phyloP scores from a whole-genome alignment of 2,888 invertebrate species.

The Eupithecia pulchellata region DNA sequence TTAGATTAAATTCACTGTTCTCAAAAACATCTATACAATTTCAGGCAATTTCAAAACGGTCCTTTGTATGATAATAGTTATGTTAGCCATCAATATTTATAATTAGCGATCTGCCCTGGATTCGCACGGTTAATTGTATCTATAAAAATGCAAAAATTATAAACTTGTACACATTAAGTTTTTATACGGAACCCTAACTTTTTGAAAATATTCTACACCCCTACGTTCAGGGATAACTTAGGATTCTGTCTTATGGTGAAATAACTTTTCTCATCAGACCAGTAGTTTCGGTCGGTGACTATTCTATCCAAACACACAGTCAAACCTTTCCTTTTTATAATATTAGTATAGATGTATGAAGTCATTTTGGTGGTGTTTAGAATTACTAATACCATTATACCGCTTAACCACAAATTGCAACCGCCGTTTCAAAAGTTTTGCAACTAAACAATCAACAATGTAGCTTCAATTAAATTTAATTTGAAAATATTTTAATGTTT shows the following conservation, averaged over 20 bases:
- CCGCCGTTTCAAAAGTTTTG: constrained; percentile 24
- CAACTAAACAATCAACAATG: constrained; percentile 27
- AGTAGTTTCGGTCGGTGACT: no score
- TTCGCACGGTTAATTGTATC: no score
- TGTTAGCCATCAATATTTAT: background rate
- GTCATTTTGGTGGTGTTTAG: constrained; percentile 33
- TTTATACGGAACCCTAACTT: no score
- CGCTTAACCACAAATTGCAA: constrained; percentile 40
- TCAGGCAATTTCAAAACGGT: background rate
- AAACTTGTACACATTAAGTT: no score
- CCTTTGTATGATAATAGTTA: background rate
- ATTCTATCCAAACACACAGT: no score
- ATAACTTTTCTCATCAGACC: no score
- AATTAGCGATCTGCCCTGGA: no score
- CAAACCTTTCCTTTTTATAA: background rate
- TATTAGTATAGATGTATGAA: no score
- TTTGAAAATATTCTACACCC: no score
- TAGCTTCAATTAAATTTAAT: background rate
- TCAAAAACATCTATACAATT: background rate
- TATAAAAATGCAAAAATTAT: no score
- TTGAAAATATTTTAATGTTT: background rate
- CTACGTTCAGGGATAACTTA: no score
- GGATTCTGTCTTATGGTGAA: no score
- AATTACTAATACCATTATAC: constrained; percentile 30
- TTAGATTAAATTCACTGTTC: background rate